These are phyloP conservation scores for Phoebastria nigripes DNA, from an alignment of 2,797 vertebrate genomes.

Conservation along the genomic window DNA sequence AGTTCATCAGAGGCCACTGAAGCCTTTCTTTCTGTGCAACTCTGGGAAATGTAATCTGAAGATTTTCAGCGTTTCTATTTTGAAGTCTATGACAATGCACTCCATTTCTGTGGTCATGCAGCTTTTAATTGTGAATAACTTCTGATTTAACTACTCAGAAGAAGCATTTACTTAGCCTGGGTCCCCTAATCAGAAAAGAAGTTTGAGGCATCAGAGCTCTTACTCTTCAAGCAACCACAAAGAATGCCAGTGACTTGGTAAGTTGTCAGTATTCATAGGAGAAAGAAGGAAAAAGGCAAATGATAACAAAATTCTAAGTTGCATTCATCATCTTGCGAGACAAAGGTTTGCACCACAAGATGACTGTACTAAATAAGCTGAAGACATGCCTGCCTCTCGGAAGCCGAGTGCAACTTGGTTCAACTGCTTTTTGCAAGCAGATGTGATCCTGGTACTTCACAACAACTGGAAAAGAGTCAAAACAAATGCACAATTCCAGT, in stretches of 20 bases:
- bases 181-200: not conserved
- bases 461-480: not conserved
- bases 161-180: not conserved
- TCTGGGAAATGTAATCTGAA: not conserved
- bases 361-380: not conserved
- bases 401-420: not conserved
- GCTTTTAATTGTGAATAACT: not conserved
- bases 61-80: not conserved
- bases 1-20: not conserved
- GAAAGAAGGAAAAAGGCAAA: not conserved
- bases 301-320: not conserved
- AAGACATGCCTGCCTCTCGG: not conserved
- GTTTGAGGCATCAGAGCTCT: not conserved
- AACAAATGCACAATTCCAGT: not conserved
- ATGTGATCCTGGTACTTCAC: not conserved
- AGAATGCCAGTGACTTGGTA: not conserved
- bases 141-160: not conserved
- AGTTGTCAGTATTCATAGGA: not conserved
- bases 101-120: not conserved
- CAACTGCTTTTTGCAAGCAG: not conserved
- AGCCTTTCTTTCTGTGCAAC: not conserved
- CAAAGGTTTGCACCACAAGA: not conserved
- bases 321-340: not conserved
- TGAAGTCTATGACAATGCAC: not conserved
- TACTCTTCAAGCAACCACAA: not conserved